Base-by-base conservation (phyloP, 2,113 vertebrate species). In the Origma solitaria region DNA sequence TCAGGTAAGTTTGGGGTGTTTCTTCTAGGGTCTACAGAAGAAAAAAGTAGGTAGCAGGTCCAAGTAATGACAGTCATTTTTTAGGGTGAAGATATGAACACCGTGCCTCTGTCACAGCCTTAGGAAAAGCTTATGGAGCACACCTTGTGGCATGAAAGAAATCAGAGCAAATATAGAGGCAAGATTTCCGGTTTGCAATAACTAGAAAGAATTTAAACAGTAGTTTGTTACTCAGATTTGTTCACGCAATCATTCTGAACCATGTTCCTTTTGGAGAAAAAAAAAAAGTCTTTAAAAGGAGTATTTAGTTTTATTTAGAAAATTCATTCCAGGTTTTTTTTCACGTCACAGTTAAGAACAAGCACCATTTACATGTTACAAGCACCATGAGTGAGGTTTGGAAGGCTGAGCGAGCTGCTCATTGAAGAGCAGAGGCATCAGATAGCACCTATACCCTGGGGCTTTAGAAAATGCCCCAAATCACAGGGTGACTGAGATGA, bases 321-420 rank as follows among this genome's bases (percentile, higher is more conserved):
- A 98, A 97, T 94, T 94, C 69, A 96, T 97, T 90, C 86, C 58
- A 82, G 33, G 50, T 30, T 50, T 94, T 95, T 95, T 87, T 54
- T 72, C 73, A 89, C 3, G 2, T 70, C 83, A 30, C 35, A 94
- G 40, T 84, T 84, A 65, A 76, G 53, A 96, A 78, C 61, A 70
- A 91, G 70, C 92, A 88, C 83, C 40, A 42, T 96, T 97, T 84
- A 96, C 86, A 94, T 35, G 42, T 44, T 44, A 44, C 42, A 44
- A 44, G 42, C 42, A 44, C 42, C 40, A 51, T 17, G 57, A 87
- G 57, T 4, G 86, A 97, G 94, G 95, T 88, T n/a, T 20, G 35
- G 88, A 93, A 40, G 92, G 94, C 94, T 91, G 49, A 83, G 77
- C 0, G 22, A 88, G 90, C 82, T 89, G 92, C 94, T 96, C 92